Evolutionary conservation across 2,888 invertebrate species (phyloP).

Genomic region (Spodoptera picta): DNA sequence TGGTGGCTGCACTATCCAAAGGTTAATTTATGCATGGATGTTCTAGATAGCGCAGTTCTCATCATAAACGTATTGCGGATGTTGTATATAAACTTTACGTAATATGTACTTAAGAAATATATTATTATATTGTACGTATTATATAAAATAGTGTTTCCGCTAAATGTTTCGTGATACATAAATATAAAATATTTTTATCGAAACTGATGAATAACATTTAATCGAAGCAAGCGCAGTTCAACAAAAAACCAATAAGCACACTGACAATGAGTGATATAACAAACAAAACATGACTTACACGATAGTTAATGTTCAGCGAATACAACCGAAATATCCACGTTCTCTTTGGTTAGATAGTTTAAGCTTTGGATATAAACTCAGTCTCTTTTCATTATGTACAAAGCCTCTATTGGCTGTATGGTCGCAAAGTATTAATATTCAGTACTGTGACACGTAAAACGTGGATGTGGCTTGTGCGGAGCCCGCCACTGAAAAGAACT

Average conservation of each 20-base stretch:
- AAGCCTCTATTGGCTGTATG: conserved; percentile 74
- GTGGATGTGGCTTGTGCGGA: conserved; percentile 89
- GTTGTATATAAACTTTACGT: conserved; percentile 24
- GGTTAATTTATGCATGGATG: conserved; percentile 6
- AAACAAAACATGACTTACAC: conserved; percentile 89
- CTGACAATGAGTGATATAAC: conserved; percentile 87
- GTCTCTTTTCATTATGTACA: conserved; percentile 87
- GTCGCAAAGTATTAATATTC: conserved; percentile 74
- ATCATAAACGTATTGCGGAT: not conserved
- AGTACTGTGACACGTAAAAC: conserved; percentile 90
- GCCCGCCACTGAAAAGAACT: conserved; percentile 90
- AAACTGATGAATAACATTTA: conserved; percentile 60
- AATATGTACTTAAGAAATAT: conserved; percentile 34
- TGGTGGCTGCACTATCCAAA: conserved; percentile 6
- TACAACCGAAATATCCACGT: conserved; percentile 83
- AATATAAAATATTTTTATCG: conserved; percentile 43
- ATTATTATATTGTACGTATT: conserved; percentile 35
- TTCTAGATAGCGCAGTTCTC: conserved; percentile 13
- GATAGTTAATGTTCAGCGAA: conserved; percentile 83
- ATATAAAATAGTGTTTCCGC: conserved; percentile 38
- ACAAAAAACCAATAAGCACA: conserved; percentile 84
- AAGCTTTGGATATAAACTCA: conserved; percentile 85
- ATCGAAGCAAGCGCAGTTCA: conserved; percentile 83
- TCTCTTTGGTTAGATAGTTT: conserved; percentile 80
- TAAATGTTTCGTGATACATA: conserved; percentile 37